A percentile compares a stretch with the other conserved stretches of the same genome.
phyloP scores from a whole-genome alignment of 2,888 invertebrate genomes.

The Eubasilissa splendida region DNA sequence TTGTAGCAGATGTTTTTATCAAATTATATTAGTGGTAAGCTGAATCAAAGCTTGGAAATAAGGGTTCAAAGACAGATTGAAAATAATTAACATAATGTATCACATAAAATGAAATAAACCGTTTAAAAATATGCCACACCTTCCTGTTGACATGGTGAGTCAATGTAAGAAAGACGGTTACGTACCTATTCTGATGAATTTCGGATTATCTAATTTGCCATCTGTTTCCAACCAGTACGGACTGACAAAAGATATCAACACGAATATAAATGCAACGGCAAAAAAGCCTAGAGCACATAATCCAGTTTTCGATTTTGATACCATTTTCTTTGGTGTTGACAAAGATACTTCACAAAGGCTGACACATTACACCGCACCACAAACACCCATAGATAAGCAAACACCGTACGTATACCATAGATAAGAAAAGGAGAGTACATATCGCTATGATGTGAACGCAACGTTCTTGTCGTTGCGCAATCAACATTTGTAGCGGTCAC shows the following conservation, averaged over 20 bases:
- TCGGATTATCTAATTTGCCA: slow-evolving; percentile 82
- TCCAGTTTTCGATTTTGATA: slow-evolving; percentile 78
- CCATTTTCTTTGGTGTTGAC: slow-evolving; percentile 64
- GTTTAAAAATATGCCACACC: slow-evolving; percentile 51
- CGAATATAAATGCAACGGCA: slow-evolving; percentile 78
- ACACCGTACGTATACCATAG: background rate
- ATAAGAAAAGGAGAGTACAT: too few relatives aligned
- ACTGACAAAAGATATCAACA: slow-evolving; percentile 87
- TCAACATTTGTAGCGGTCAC: background rate
- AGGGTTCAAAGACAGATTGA: too few relatives aligned
- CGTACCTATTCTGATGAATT: slow-evolving; percentile 87
- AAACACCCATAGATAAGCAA: background rate
- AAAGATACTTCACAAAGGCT: background rate
- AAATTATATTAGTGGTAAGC: too few relatives aligned
- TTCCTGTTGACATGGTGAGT: slow-evolving; percentile 29
- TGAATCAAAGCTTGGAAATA: too few relatives aligned
- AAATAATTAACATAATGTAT: too few relatives aligned
- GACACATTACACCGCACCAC: background rate
- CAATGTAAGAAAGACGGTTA: slow-evolving; percentile 19
- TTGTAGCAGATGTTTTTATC: too few relatives aligned
- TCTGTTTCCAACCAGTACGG: slow-evolving; percentile 92
- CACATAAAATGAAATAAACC: background rate
- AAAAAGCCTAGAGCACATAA: slow-evolving; percentile 78
- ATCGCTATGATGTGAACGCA: too few relatives aligned
- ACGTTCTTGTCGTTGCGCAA: too few relatives aligned